These are phyloP conservation scores for Enteromius fasciolatus DNA, from an alignment of 2,797 vertebrate genomes.

Conservation along the genomic window DNA sequence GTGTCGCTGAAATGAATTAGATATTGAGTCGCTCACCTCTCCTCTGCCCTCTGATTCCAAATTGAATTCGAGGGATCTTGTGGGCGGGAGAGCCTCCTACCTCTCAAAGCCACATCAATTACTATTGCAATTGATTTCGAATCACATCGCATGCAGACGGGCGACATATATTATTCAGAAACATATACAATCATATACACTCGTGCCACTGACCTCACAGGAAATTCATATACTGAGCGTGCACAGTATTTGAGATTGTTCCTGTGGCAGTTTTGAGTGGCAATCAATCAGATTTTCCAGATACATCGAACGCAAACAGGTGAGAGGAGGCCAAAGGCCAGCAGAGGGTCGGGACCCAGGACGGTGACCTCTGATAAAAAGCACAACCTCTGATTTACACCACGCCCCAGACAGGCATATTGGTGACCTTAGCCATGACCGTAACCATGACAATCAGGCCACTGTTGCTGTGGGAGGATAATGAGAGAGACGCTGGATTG, in stretches of 20 bases:
- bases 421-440: constrained; percentile 28
- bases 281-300: constrained; percentile 35
- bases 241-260: neutral
- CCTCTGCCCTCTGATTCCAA: constrained; percentile 68
- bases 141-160: constrained; percentile 59
- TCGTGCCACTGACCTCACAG: neutral
- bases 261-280: neutral
- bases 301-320: constrained; percentile 31
- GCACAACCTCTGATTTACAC: constrained; percentile 41
- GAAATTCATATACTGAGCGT: neutral
- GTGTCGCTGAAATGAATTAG: constrained; percentile 52
- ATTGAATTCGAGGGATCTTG: constrained; percentile 74
- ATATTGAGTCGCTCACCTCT: constrained; percentile 58
- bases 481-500: constrained; percentile 8
- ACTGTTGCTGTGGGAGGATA: constrained; percentile 28
- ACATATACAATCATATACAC: neutral
- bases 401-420: constrained; percentile 20
- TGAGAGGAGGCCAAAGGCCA: constrained; percentile 33
- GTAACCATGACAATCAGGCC: constrained; percentile 31
- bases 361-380: constrained; percentile 32
- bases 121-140: constrained; percentile 76
- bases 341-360: constrained; percentile 26
- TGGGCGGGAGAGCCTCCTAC: constrained; percentile 70
- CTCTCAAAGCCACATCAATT: constrained; percentile 77
- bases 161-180: constrained; percentile 62